A percentile compares a stretch with the other conserved stretches of the same genome.
These are phyloP conservation scores for Patella caerulea DNA, from an alignment of 2,888 invertebrate genomes.

Conservation along the genomic window DNA sequence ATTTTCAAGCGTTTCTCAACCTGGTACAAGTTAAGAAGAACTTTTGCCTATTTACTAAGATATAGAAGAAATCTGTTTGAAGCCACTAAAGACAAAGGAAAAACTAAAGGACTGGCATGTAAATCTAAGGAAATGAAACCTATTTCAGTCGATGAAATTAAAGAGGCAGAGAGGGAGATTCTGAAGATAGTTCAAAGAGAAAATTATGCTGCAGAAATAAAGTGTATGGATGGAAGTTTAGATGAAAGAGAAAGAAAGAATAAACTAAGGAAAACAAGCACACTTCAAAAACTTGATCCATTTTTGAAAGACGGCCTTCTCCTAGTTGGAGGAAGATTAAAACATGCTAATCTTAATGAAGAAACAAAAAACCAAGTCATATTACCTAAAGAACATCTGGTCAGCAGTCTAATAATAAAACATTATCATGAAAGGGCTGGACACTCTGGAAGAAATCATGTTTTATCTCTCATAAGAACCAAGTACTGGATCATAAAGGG, in stretches of 20 bases:
- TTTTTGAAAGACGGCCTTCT: not conserved
- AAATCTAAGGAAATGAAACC: not conserved
- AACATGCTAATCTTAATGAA: not conserved
- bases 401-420: constrained; percentile 16
- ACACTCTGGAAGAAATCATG: not conserved
- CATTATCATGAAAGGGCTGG: constrained; percentile 4
- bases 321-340: constrained; percentile 11
- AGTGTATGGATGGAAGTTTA: not conserved
- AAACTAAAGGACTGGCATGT: not conserved
- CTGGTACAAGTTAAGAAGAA: constrained; percentile 3
- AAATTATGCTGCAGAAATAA: not conserved
- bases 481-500: not conserved
- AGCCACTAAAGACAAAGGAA: not conserved
- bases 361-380: constrained; percentile 16
- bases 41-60: not conserved
- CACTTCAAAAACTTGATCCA: constrained; percentile 8
- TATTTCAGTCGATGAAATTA: not conserved
- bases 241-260: not conserved
- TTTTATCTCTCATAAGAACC: not conserved
- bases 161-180: constrained; percentile 7
- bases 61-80: not conserved
- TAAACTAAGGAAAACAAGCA: not conserved
- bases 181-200: not conserved
- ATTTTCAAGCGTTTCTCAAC: not conserved
- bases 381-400: constrained; percentile 13